Evolutionary conservation across 2,888 invertebrate genomes (phyloP).

Genomic region (Allophyes oxyacanthae): DNA sequence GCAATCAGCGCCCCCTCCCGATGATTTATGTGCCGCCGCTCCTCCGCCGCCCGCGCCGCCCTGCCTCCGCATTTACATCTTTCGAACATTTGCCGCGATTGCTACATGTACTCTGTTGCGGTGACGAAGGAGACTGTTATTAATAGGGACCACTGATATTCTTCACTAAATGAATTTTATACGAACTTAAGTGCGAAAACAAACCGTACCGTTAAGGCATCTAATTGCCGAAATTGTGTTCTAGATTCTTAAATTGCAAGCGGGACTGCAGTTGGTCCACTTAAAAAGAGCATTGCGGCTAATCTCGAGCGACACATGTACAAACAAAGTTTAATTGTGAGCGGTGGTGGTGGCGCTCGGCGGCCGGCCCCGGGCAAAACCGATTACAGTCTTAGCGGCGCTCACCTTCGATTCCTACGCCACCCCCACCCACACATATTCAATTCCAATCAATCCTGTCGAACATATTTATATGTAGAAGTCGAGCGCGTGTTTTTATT

Average conservation of each 20-base stretch:
- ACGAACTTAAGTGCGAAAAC: slow-evolving; percentile 29
- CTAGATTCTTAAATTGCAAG: slow-evolving; percentile 85
- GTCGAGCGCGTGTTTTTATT: slow-evolving; percentile 85
- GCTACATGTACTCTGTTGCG: slow-evolving; percentile 60
- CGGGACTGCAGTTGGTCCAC: slow-evolving; percentile 82
- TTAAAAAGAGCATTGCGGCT: slow-evolving; percentile 88
- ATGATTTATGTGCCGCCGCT: slow-evolving; percentile 78
- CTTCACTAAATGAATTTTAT: slow-evolving; percentile 26
- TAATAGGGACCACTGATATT: slow-evolving; percentile 51
- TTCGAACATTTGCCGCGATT: slow-evolving; percentile 71
- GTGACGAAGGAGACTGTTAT: slow-evolving; percentile 48
- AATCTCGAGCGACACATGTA: slow-evolving; percentile 89
- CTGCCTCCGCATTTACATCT: slow-evolving; percentile 77
- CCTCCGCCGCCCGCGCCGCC: slow-evolving; percentile 44
- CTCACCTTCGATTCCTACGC: slow-evolving; percentile 87
- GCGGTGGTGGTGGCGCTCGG: slow-evolving; percentile 64
- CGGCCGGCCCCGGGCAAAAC: slow-evolving; percentile 81
- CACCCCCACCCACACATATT: slow-evolving; percentile 82
- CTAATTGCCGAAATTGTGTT: slow-evolving; percentile 77
- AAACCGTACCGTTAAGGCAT: slow-evolving; percentile 27
- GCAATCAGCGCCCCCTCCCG: slow-evolving; percentile 83
- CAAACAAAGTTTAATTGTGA: slow-evolving; percentile 89
- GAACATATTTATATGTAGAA: slow-evolving; percentile 87
- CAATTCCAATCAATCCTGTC: slow-evolving; percentile 89
- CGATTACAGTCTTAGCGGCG: slow-evolving; percentile 88